Evolutionary conservation across 2,113 vertebrate species (phyloP).

Genomic region (Thamnophis sirtalis): DNA sequence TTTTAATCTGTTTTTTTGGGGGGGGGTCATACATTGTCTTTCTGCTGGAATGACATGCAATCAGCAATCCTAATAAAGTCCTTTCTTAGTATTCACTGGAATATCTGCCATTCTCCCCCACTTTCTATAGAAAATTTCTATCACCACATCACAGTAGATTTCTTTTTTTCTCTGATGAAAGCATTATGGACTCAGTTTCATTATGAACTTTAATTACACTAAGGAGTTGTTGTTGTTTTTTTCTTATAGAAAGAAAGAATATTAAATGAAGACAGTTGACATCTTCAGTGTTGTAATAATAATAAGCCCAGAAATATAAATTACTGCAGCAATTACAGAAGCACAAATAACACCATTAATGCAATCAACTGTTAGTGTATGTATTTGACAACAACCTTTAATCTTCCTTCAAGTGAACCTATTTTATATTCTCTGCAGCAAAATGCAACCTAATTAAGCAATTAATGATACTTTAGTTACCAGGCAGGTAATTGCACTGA

Average conservation of each 20-base stretch:
- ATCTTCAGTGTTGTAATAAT: slow-evolving; percentile 34
- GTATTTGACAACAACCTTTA: slow-evolving; percentile 54
- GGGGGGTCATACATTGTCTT: neutral
- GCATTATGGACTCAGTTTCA: neutral
- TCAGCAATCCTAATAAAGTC: neutral
- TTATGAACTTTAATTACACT: slow-evolving; percentile 35
- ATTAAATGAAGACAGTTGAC: slow-evolving; percentile 41
- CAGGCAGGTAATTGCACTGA: slow-evolving; percentile 45
- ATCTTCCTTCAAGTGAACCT: slow-evolving; percentile 46
- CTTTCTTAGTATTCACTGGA: neutral
- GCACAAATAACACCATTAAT: slow-evolving; percentile 45
- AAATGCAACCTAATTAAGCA: slow-evolving; percentile 46
- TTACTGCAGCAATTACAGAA: slow-evolving; percentile 43
- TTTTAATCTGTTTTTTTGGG: neutral
- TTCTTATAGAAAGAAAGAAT: slow-evolving; percentile 24
- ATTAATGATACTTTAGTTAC: slow-evolving; percentile 48
- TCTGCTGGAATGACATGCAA: neutral
- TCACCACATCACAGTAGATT: neutral
- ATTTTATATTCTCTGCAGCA: slow-evolving; percentile 36
- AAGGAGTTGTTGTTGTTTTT: neutral
- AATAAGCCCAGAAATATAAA: slow-evolving; percentile 39
- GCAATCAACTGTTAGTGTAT: slow-evolving; percentile 39
- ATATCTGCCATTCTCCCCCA: neutral
- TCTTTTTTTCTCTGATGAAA: slow-evolving; percentile 22
- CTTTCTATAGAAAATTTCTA: neutral